Conservation (phyloP, 2,113 vertebrate species). For the Calypte anna region DNA sequence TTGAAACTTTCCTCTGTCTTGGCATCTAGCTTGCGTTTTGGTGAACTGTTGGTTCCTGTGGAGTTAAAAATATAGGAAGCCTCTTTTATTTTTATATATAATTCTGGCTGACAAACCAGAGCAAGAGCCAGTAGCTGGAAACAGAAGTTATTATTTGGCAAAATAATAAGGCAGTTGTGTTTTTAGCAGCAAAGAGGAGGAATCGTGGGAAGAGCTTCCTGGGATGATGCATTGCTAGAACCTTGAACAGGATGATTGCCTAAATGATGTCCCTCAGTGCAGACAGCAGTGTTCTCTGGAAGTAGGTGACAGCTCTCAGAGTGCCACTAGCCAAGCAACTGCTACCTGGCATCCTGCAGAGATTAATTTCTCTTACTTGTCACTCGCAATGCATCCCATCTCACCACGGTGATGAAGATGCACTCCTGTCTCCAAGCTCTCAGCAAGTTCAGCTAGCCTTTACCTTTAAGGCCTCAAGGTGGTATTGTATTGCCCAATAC, state of each 20-base stretch:
- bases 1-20: background rate
- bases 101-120: background rate
- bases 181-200: conserved; percentile 14
- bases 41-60: background rate
- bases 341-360: background rate
- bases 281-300: background rate
- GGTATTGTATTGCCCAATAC: background rate
- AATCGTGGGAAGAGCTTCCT: background rate
- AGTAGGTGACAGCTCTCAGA: background rate
- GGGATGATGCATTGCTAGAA: background rate
- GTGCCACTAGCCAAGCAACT: background rate
- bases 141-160: background rate
- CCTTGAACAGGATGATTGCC: background rate
- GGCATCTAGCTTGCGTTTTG: background rate
- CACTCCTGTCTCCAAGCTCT: background rate
- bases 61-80: background rate
- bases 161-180: background rate
- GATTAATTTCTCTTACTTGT: background rate
- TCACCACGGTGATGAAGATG: background rate
- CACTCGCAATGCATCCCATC: background rate
- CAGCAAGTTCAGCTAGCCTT: background rate
- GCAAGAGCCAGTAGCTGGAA: background rate
- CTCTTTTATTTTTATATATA: background rate
- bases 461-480: background rate
- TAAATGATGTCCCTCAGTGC: background rate